Base-by-base conservation (phyloP, 23 tunicate genomes). In the Halocynthia roretzi region DNA sequence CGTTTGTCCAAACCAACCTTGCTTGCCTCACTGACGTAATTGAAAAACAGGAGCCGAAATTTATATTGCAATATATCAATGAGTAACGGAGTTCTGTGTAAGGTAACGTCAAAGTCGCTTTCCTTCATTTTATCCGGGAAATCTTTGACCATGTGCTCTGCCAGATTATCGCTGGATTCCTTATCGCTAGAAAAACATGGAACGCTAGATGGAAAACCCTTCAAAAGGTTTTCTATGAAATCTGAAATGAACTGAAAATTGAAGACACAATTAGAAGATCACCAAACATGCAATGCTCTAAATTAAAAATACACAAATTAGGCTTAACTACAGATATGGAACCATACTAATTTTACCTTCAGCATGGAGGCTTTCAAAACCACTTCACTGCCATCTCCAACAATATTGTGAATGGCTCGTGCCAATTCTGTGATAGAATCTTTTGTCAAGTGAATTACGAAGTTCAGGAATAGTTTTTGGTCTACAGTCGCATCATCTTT, bases 11-110 rank as follows among this genome's bases (percentile, higher is more conserved):
- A 71, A 14, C 9, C 56, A 8, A 74, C 78, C 78, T 74, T 56
- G 64, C 78, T 74, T 19, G 56, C 60, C 14, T 74, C 78, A 5
- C 78, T 54, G 62, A 74, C 31, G 21, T 74, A 74, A 56, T 54
- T 15, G 62, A 74, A 74, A 56, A 74, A 74, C 21, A 54, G 14
- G 64, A 74, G 55, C 18, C 78, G 56, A n/a, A 74, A 74, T 74
- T 74, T 74, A n/a, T 14, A 74, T 54, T 74, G 60, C 62, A 74
- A 48, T 18, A 74, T 54, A 6, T 74, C 78, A 48, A 74, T 54
- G 14, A 74, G 56, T 50, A 74, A 54, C 31, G 78, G 78, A 52
- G 78, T 56, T 54, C 56, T 62, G 62, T 74, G 64, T 8, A 74
- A 19, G 17, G 56, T 53, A 54, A 50, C 78, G 19, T 56, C 78